These are phyloP conservation scores for Branchipolynoe longqiensis DNA, from an alignment of 2,888 invertebrate genomes.

Conservation along the genomic window DNA sequence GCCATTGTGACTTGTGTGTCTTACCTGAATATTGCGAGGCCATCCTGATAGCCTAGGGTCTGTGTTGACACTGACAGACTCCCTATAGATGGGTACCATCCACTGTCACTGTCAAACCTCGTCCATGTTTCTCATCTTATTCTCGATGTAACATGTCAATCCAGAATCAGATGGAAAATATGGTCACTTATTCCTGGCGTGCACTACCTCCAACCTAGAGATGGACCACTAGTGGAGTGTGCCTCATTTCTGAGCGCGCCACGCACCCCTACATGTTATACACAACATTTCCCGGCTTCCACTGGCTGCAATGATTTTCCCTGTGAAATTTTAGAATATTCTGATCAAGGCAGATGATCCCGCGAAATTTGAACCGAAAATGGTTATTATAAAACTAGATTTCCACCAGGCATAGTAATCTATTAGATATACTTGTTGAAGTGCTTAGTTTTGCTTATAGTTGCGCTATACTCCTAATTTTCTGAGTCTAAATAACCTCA, in stretches of 20 bases:
- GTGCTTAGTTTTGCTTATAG: background rate
- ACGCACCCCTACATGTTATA: conserved; percentile 35
- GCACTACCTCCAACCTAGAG: conserved; percentile 37
- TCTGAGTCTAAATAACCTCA: background rate
- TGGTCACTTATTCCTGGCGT: conserved; percentile 45
- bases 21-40: conserved; percentile 55
- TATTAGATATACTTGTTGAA: background rate
- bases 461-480: background rate
- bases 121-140: conserved; percentile 56
- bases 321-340: conserved; percentile 50
- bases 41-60: conserved; percentile 39
- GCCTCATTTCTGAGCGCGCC: conserved; percentile 26
- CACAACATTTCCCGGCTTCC: conserved; percentile 47
- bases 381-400: background rate
- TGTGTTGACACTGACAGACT: conserved; percentile 42
- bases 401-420: background rate
- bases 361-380: conserved; percentile 4
- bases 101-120: conserved; percentile 48
- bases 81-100: conserved; percentile 44
- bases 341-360: conserved; percentile 49
- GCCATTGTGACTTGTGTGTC: background rate
- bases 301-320: conserved; percentile 37
- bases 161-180: conserved; percentile 26
- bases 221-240: conserved; percentile 12
- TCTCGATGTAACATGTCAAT: conserved; percentile 49